Conservation (phyloP, 2,888 invertebrate genomes). For the Cyaniris semiargus region DNA sequence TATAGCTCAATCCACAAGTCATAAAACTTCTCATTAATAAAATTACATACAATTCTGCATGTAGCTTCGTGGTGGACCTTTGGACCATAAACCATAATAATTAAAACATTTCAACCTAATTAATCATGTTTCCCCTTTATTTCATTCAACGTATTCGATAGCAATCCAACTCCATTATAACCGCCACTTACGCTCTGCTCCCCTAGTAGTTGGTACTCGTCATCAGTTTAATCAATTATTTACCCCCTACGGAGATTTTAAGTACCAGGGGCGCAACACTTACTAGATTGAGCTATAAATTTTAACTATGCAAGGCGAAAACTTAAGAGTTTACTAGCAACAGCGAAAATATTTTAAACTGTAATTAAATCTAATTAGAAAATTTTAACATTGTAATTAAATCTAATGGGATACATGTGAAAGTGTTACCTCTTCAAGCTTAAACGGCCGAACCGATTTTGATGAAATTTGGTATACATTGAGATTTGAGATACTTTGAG, state of each 20-base stretch:
- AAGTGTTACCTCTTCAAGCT: too few species aligned
- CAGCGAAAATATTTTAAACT: neutral
- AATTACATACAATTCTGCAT: too few species aligned
- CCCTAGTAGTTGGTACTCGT: constrained; percentile 14
- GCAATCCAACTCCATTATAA: constrained; percentile 7
- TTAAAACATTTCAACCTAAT: neutral
- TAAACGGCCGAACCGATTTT: too few species aligned
- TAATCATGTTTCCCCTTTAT: neutral
- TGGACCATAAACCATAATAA: too few species aligned
- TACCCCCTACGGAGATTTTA: constrained; percentile 21
- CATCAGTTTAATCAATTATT: constrained; percentile 24
- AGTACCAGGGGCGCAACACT: constrained; percentile 3
- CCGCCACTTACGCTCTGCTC: constrained; percentile 12
- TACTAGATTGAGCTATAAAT: neutral
- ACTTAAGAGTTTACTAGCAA: neutral
- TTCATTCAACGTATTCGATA: constrained; percentile 1
- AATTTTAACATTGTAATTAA: too few species aligned
- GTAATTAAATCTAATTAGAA: too few species aligned
- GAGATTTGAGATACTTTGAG: too few species aligned
- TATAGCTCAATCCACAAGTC: too few species aligned
- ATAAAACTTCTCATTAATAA: too few species aligned
- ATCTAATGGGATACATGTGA: too few species aligned
- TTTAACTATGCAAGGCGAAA: constrained; percentile 9
- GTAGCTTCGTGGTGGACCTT: too few species aligned
- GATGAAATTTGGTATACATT: too few species aligned